Evolutionary conservation across 2,113 vertebrate genomes (phyloP).

Genomic region (Megatriorchis doriae): DNA sequence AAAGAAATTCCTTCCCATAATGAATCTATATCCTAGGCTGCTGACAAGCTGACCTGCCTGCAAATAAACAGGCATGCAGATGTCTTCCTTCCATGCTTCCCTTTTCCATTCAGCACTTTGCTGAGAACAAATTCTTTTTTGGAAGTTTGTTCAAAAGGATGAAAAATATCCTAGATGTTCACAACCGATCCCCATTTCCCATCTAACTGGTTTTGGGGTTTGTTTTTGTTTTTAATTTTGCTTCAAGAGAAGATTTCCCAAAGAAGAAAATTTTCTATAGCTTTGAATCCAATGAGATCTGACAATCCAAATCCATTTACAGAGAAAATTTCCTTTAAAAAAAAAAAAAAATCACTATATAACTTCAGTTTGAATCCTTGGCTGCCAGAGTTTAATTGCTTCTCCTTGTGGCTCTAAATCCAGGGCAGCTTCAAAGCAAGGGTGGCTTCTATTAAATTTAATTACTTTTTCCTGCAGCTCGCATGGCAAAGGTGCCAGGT

Average conservation of each 20-base stretch:
- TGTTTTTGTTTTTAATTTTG: not conserved
- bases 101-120: not conserved
- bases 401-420: conserved; percentile 43
- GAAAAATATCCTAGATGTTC: not conserved
- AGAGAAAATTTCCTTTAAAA: not conserved
- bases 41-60: not conserved
- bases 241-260: not conserved
- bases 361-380: conserved; percentile 4
- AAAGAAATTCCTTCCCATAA: not conserved
- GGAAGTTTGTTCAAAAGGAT: not conserved
- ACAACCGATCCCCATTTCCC: not conserved
- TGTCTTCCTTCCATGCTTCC: not conserved
- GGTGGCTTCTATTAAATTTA: conserved; percentile 64
- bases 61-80: not conserved
- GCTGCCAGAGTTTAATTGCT: conserved; percentile 56
- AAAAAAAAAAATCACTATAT: not conserved
- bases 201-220: not conserved
- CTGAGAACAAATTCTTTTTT: not conserved
- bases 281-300: not conserved
- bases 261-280: not conserved
- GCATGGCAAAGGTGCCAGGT: conserved; percentile 10
- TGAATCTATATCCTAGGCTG: not conserved
- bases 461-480: conserved; percentile 50
- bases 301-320: not conserved
- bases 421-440: conserved; percentile 62